These are phyloP conservation scores for Oryzias dopingdopingensis DNA, from an alignment of 2,797 vertebrate species.

Conservation along the genomic window DNA sequence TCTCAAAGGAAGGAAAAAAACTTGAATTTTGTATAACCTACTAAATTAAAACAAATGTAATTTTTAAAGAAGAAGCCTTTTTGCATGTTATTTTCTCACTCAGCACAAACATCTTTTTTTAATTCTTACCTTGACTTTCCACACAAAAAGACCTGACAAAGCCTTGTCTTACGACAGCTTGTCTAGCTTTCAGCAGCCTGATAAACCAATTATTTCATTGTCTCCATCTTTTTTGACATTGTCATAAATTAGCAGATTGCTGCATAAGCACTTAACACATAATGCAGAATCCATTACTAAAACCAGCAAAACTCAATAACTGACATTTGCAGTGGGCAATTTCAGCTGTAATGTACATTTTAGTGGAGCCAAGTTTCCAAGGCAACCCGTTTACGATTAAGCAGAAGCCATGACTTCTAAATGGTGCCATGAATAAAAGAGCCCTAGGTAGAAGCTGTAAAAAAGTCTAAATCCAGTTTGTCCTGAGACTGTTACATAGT, in stretches of 20 bases:
- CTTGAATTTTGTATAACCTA: too few species aligned
- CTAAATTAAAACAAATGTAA: too few species aligned
- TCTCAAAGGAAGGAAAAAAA: too few species aligned
- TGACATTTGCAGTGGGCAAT: conserved; percentile 40
- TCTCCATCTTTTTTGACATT: neutral
- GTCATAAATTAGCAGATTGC: conserved; percentile 5
- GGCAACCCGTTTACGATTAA: conserved; percentile 56
- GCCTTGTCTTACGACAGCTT: too few species aligned
- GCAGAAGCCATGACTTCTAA: conserved; percentile 24
- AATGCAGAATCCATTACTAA: conserved; percentile 12
- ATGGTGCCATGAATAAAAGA: conserved; percentile 36
- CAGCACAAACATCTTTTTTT: too few species aligned
- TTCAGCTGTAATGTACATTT: conserved; percentile 50
- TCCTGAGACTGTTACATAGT: neutral
- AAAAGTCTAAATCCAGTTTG: neutral
- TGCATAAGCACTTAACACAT: neutral
- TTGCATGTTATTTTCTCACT: too few species aligned
- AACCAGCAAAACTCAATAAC: conserved; percentile 15
- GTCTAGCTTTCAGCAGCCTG: neutral
- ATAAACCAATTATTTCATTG: neutral
- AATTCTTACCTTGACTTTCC: too few species aligned
- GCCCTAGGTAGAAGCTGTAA: neutral
- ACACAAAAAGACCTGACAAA: too few species aligned
- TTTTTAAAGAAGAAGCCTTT: too few species aligned
- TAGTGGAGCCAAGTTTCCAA: conserved; percentile 57